Evolutionary conservation across 2,888 invertebrate genomes (phyloP).

Genomic region (Vandiemenella viatica): DNA sequence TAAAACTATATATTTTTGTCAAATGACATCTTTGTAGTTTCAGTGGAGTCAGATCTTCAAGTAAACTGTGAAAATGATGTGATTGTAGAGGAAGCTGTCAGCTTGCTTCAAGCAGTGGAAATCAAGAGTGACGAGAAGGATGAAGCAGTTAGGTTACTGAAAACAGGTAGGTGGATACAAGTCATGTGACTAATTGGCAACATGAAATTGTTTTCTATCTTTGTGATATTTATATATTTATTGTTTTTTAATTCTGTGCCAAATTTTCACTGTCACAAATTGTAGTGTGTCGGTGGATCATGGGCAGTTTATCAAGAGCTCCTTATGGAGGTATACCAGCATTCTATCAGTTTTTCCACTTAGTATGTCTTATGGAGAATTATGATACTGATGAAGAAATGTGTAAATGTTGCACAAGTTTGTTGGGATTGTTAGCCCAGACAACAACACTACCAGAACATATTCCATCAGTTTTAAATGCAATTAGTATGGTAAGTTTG

Average conservation of each 20-base stretch:
- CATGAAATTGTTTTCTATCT: no score
- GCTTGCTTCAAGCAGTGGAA: no score
- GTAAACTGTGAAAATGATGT: background rate
- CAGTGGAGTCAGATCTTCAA: no score
- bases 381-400: slow-evolving; percentile 67
- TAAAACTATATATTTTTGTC: no score
- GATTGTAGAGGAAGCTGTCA: no score
- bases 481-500: slow-evolving; percentile 37
- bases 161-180: slow-evolving; percentile 48
- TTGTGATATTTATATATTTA: no score
- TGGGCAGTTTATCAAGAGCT: slow-evolving; percentile 26
- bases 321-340: slow-evolving; percentile 33
- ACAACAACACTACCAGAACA: slow-evolving; percentile 40
- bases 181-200: no score
- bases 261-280: no score
- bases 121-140: slow-evolving; percentile 34
- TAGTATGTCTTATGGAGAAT: slow-evolving; percentile 59
- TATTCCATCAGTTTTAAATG: slow-evolving; percentile 41
- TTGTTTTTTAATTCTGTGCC: no score
- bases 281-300: slow-evolving; percentile 32
- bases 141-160: slow-evolving; percentile 47
- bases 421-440: slow-evolving; percentile 53
- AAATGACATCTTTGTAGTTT: no score
- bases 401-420: slow-evolving; percentile 44
- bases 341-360: slow-evolving; percentile 42